Evolutionary conservation across 2,797 vertebrate species (phyloP), one percentile per base, ranked within the genome.

Genomic region (Taenioides sp.): DNA sequence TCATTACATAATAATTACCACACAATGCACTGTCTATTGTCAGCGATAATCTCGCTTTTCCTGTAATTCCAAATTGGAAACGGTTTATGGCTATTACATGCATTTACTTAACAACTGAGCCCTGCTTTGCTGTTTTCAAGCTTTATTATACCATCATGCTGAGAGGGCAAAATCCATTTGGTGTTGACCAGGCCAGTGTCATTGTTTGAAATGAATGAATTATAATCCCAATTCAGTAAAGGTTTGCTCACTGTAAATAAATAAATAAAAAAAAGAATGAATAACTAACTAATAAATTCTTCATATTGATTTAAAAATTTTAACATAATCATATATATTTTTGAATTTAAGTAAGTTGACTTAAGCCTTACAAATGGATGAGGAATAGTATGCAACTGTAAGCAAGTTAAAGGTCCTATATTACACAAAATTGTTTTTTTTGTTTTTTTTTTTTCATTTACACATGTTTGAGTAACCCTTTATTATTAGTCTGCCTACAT

Each of bases 1-100:
- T 86, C 78, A 67, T 63, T 34, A 57, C 74, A 76, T 67, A 50
- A 75, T 84, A 75, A 76, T 78, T 62, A 82, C 67, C 55, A 60
- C 75, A 57, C 17, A 66, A 69, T 77, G 71, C 76, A 82, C 73
- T 69, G 69, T 78, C 75, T 72, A 80, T 85, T 90, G 83, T 88
- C 76, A 40, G 67, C 5, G 79, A 71, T 85, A 87, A 92, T 89
- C 88, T 87, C 67, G 83, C 83, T 91, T 86, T 83, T 81, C 75
- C 76, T 84, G 69, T 89, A 89, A 91, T 89, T 86, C 88, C 65
- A 88, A 80, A 84, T 67, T 67, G 80, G 73, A 70, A 52, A 72
- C 88, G 87, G 82, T 89, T 85, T 81, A 80, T 71, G 73, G 71
- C 78, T 79, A 69, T 85, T 79, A 77, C 84, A 84, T 82, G 64